Conservation (phyloP, 2,113 vertebrate species). For the Sceloporus tristichus region DNA sequence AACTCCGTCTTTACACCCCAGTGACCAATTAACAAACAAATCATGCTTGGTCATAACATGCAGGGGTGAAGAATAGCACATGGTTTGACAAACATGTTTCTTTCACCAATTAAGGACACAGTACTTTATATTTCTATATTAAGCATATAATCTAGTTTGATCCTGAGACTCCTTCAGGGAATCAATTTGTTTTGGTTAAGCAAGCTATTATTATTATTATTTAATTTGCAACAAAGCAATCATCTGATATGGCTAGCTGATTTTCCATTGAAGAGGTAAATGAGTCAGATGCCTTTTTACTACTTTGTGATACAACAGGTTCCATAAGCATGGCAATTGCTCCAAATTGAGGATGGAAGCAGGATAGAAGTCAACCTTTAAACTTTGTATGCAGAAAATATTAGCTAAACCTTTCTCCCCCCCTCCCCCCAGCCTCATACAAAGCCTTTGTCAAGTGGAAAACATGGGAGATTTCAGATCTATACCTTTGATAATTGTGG, state of each 20-base stretch:
- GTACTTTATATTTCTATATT: no score
- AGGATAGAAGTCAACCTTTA: neutral
- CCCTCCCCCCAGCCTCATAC: no score
- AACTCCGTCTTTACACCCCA: no score
- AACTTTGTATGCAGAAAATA: neutral
- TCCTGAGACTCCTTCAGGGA: neutral
- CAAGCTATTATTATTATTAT: neutral
- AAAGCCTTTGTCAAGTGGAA: neutral
- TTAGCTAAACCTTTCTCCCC: no score
- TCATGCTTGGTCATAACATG: no score
- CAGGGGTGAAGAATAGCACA: no score
- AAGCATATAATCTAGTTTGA: no score
- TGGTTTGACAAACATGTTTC: no score
- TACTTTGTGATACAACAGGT: neutral
- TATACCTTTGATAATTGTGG: neutral
- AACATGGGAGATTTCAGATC: neutral
- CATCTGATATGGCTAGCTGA: neutral
- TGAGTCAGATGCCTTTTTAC: neutral
- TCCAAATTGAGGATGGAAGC: neutral
- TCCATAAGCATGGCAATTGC: neutral
- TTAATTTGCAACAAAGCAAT: neutral
- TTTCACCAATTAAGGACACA: no score
- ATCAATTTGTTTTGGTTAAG: no score
- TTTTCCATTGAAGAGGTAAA: no score
- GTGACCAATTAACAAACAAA: no score